These are phyloP conservation scores for Tineola bisselliella DNA, from an alignment of 2,888 invertebrate species.

Conservation along the genomic window DNA sequence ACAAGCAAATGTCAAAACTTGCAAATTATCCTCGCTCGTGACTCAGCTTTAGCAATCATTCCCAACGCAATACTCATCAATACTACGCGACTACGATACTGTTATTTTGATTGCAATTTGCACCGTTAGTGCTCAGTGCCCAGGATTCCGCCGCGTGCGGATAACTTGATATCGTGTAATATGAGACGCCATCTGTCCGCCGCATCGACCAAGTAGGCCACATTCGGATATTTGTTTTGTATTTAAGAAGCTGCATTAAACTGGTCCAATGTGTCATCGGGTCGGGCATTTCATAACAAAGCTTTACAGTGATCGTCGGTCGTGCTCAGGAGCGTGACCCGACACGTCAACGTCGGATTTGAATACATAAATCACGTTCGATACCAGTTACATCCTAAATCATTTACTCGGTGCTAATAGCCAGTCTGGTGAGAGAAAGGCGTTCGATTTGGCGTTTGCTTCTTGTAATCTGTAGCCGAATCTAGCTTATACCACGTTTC, in stretches of 20 bases:
- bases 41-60: constrained; percentile 47
- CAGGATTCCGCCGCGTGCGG: not conserved
- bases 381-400: constrained; percentile 32
- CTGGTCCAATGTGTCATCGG: constrained; percentile 9
- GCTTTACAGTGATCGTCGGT: not conserved
- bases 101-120: constrained; percentile 12
- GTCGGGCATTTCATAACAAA: constrained; percentile 9
- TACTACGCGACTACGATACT: constrained; percentile 1
- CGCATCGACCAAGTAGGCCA: constrained; percentile 1
- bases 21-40: constrained; percentile 56
- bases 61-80: constrained; percentile 13
- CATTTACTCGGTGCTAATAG: constrained; percentile 40
- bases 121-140: constrained; percentile 3
- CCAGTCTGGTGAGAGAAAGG: constrained; percentile 43
- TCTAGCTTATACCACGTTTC: constrained; percentile 13
- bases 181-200: constrained; percentile 11
- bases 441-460: constrained; percentile 44
- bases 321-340: constrained; percentile 14
- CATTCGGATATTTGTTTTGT: not conserved
- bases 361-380: constrained; percentile 52
- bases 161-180: constrained; percentile 5
- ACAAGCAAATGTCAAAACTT: constrained; percentile 53
- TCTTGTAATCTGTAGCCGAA: constrained; percentile 6
- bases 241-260: constrained; percentile 1
- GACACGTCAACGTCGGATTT: constrained; percentile 36